These are phyloP conservation scores for Eueremaeus valkanovi DNA, from an alignment of 2,888 invertebrate species.

Conservation along the genomic window DNA sequence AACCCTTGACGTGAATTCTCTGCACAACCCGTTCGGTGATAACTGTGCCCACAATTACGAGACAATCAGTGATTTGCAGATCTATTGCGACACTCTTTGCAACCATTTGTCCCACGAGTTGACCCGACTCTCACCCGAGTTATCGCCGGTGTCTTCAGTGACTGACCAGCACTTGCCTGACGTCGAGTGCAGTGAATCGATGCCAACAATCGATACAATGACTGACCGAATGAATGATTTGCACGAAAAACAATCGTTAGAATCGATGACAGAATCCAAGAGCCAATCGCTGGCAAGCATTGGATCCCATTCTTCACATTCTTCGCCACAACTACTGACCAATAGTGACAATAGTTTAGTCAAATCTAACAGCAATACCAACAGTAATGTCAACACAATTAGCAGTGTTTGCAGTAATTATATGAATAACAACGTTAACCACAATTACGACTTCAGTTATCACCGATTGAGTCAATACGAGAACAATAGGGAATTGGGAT, in stretches of 20 bases:
- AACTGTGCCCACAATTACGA: not conserved
- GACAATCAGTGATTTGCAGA: slow-evolving; percentile 18
- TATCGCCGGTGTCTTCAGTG: too few species aligned
- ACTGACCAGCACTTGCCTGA: not conserved
- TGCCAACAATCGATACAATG: not conserved
- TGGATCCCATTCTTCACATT: not conserved
- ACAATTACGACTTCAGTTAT: slow-evolving; percentile 6
- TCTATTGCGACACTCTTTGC: slow-evolving; percentile 26
- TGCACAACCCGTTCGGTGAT: not conserved
- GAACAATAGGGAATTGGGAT: slow-evolving; percentile 19
- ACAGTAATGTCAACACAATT: slow-evolving; percentile 23
- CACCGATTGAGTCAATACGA: slow-evolving; percentile 32
- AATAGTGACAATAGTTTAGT: slow-evolving; percentile 27
- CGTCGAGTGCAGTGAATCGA: not conserved
- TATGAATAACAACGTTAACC: not conserved
- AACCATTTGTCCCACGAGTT: slow-evolving; percentile 6
- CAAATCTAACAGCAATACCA: not conserved
- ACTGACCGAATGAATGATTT: too few species aligned
- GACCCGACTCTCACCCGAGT: too few species aligned
- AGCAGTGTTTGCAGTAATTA: slow-evolving; percentile 25
- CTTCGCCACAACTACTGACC: not conserved
- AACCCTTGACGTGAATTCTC: not conserved
- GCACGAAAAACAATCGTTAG: not conserved
- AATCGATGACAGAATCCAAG: not conserved
- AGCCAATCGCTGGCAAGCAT: not conserved